Evolutionary conservation across 2,797 vertebrate species (phyloP).

Genomic region (Enoplosus armatus): DNA sequence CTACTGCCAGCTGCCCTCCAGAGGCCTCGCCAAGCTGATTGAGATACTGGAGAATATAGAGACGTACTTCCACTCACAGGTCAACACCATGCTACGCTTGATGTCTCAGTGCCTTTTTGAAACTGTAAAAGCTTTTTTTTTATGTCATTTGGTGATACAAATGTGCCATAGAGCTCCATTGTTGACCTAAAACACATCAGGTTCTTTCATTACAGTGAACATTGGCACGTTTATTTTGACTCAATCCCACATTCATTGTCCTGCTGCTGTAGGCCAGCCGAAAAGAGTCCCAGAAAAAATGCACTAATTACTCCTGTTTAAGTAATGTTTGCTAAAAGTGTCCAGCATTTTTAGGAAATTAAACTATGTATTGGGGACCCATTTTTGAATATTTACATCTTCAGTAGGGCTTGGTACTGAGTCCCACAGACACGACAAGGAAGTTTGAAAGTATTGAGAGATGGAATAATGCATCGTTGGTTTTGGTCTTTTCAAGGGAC

Average conservation of each 20-base stretch:
- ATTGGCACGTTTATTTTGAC: neutral
- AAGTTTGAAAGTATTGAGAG: neutral
- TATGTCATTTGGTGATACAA: neutral
- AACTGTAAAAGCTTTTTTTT: neutral
- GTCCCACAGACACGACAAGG: neutral
- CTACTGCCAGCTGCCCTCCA: slow-evolving; percentile 94
- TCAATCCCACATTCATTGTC: neutral
- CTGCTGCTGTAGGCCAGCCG: neutral
- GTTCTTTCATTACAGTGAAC: neutral
- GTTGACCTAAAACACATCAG: neutral
- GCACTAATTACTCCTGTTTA: no score
- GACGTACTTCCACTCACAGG: slow-evolving; percentile 91
- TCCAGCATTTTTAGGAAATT: neutral
- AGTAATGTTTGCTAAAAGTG: neutral
- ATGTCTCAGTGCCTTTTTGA: neutral
- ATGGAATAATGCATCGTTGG: neutral
- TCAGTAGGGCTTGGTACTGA: no score
- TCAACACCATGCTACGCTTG: slow-evolving; percentile 45
- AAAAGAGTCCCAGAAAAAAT: neutral
- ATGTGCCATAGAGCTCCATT: neutral
- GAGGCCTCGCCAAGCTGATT: slow-evolving; percentile 90
- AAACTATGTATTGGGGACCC: neutral
- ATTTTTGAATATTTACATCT: neutral
- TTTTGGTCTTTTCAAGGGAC: neutral
- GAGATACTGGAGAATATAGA: slow-evolving; percentile 90